Percentiles rank a stretch among this genome's conserved stretches.
phyloP scores from a whole-genome alignment of 2,113 vertebrate species.

The Pogona vitticeps region DNA sequence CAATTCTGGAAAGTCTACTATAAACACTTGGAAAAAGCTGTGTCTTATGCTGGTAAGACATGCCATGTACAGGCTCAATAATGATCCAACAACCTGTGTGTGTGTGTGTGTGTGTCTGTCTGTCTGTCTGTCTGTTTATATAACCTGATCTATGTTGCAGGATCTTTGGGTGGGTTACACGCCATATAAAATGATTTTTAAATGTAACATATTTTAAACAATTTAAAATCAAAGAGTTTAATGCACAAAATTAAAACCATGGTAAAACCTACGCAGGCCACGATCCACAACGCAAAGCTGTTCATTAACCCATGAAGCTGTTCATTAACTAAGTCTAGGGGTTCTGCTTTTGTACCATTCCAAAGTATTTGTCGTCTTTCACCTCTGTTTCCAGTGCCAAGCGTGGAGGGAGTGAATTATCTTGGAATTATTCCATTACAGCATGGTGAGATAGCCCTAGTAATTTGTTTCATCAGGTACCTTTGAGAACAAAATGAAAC shows the following conservation, averaged over 20 bases:
- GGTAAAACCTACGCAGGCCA: neutral
- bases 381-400: neutral
- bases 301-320: neutral
- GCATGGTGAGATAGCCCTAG: too few species aligned
- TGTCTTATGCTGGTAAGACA: conserved; percentile 77
- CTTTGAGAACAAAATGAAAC: too few species aligned
- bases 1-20: conserved; percentile 92
- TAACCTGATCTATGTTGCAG: too few species aligned
- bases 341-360: neutral
- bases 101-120: too few species aligned
- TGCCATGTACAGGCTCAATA: accelerated
- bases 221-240: too few species aligned
- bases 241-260: too few species aligned
- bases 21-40: conserved; percentile 91
- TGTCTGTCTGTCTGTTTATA: too few species aligned
- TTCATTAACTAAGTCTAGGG: neutral
- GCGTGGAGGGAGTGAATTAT: neutral
- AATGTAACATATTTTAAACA: too few species aligned
- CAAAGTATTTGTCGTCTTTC: neutral
- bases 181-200: too few species aligned
- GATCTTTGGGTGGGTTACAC: too few species aligned
- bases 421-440: neutral
- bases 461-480: too few species aligned
- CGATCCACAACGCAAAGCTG: neutral
- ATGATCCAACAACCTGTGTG: too few species aligned